phyloP scores from a whole-genome alignment of 2,797 vertebrate species.

The Onychomys leucogaster region DNA sequence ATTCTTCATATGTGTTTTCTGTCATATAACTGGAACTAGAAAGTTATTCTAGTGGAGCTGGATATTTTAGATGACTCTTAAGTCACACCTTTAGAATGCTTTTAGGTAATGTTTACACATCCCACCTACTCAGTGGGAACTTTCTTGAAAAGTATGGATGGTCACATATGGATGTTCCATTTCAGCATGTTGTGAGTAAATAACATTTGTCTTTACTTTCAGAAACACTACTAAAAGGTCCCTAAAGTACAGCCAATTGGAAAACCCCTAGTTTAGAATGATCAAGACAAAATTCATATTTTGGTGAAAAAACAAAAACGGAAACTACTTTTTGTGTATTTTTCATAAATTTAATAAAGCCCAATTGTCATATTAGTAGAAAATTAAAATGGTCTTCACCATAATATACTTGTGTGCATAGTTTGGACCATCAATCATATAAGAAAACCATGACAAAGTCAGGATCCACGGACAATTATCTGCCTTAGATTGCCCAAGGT shows the following conservation, averaged over 20 bases:
- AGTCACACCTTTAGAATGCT: background rate
- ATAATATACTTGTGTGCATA: background rate
- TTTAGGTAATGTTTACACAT: background rate
- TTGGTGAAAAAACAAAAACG: background rate
- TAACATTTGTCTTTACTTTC: background rate
- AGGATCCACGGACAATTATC: background rate
- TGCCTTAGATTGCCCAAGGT: background rate
- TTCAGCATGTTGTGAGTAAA: background rate
- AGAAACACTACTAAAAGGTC: background rate
- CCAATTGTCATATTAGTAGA: conserved; percentile 26
- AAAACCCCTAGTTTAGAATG: background rate
- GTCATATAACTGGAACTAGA: background rate
- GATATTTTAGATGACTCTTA: background rate
- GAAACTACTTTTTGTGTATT: background rate
- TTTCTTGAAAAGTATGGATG: background rate
- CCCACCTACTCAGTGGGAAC: background rate
- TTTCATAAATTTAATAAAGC: conserved; percentile 1
- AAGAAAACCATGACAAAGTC: background rate
- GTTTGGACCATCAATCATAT: background rate
- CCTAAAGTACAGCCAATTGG: background rate
- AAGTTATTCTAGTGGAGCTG: background rate
- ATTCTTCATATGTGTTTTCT: conserved; percentile 50
- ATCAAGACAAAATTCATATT: background rate
- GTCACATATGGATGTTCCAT: background rate
- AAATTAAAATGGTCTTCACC: background rate